These are phyloP conservation scores for Isoperla grammatica DNA, from an alignment of 2,888 invertebrate species.

Conservation along the genomic window DNA sequence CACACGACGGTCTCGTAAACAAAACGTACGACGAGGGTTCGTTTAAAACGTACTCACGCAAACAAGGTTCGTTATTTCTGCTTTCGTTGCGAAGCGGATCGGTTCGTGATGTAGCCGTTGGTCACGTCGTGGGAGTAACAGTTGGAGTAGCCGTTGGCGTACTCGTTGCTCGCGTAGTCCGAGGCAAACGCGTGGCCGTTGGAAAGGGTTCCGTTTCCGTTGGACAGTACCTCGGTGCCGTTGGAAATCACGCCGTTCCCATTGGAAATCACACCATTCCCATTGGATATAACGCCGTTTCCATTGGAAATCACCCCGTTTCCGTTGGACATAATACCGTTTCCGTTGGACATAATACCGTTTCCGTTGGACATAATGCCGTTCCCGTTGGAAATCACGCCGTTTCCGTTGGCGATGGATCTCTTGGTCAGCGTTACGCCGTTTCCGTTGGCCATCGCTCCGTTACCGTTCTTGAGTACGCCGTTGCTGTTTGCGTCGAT, in stretches of 20 bases:
- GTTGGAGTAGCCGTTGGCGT: slow-evolving; percentile 53
- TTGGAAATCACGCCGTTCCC: slow-evolving; percentile 18
- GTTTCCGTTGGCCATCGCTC: slow-evolving; percentile 22
- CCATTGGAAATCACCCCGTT: slow-evolving; percentile 15
- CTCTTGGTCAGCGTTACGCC: slow-evolving; percentile 4
- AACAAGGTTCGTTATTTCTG: slow-evolving; percentile 2
- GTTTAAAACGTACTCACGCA: too few species aligned
- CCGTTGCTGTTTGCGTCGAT: slow-evolving; percentile 26
- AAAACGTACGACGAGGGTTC: too few species aligned
- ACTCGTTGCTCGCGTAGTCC: slow-evolving; percentile 44
- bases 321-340: slow-evolving; percentile 19
- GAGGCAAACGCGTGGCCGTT: slow-evolving; percentile 10
- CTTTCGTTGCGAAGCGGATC: background rate
- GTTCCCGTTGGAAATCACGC: slow-evolving; percentile 23
- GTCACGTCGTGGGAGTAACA: slow-evolving; percentile 59
- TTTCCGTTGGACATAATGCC: slow-evolving; percentile 23
- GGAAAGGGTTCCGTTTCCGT: slow-evolving; percentile 18
- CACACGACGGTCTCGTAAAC: too few species aligned
- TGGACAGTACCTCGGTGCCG: slow-evolving; percentile 19
- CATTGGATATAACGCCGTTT: slow-evolving; percentile 23
- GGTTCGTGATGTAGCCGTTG: slow-evolving; percentile 50
- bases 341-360: slow-evolving; percentile 21
- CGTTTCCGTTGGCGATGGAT: slow-evolving; percentile 23
- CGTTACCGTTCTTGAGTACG: slow-evolving; percentile 22
- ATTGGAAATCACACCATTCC: slow-evolving; percentile 22